These are phyloP conservation scores for Aradus depressus DNA, from an alignment of 2,888 invertebrate genomes.

Conservation along the genomic window DNA sequence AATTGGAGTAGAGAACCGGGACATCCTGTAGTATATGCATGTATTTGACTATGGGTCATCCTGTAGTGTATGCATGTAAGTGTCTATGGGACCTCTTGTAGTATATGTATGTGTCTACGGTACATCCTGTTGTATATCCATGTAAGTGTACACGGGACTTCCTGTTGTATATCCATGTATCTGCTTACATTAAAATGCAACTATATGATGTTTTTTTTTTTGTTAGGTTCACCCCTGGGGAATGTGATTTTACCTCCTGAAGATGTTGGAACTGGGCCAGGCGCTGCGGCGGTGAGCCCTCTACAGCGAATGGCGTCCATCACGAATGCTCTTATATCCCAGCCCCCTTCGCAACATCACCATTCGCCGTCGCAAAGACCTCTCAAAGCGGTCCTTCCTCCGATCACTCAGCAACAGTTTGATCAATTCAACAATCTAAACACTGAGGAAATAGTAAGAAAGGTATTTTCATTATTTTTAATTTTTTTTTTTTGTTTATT, in stretches of 20 bases:
- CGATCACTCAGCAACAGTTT: slow-evolving; percentile 97
- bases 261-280: slow-evolving; percentile 52
- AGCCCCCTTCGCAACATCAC: slow-evolving; percentile 71
- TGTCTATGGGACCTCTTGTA: too few species aligned
- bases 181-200: background rate
- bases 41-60: too few species aligned
- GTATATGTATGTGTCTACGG: too few species aligned
- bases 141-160: too few species aligned
- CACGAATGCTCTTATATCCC: slow-evolving; percentile 89
- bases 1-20: too few species aligned
- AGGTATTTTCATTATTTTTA: slow-evolving; percentile 39
- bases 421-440: slow-evolving; percentile 95
- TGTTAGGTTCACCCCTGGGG: slow-evolving; percentile 57
- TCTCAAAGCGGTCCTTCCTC: slow-evolving; percentile 90
- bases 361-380: slow-evolving; percentile 77
- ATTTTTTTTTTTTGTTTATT: background rate
- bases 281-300: slow-evolving; percentile 76
- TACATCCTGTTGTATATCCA: too few species aligned
- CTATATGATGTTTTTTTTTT: background rate
- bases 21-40: too few species aligned
- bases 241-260: slow-evolving; percentile 79
- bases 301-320: slow-evolving; percentile 96
- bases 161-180: background rate
- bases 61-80: too few species aligned
- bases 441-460: slow-evolving; percentile 95